Evolutionary conservation across 2,113 vertebrate species (phyloP), one percentile per base, ranked within the genome.

Genomic region (Pristiophorus japonicus): DNA sequence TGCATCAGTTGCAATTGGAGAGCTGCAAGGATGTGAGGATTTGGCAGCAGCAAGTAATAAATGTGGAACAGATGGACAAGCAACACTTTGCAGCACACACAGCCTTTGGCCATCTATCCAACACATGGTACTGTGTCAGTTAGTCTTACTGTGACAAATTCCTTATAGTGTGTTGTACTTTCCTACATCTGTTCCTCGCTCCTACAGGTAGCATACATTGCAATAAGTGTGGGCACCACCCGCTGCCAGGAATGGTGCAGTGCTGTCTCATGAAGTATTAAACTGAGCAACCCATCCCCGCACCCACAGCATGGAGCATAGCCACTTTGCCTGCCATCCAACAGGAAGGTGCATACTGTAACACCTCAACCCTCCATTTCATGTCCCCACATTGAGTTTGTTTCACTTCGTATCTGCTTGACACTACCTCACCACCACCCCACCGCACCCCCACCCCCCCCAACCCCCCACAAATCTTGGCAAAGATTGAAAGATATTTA

Each of bases 11-110:
- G 87, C 87, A n/a, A 90, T 62, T 51, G 30, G 51, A 59, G 27
- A 55, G 51, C 22, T 34, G 55, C 55, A 34, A 90, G 11, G 3
- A 90, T 42, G 42, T 81, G 38, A 42, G 75, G n/a, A 78, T 42
- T 81, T 81, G 38, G 75, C 75, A 90, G 27, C 87, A 34, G 30
- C 11, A 90, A 90, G 30, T 55, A 59, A 27, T 90, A 62, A 90
- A 90, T 90, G 84, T 87, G 84, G 84, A 87, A 87, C 84, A 87
- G 84, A 90, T 59, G 87, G 87, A 55, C 87, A 62, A 16, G 12
- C 51, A 90, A 59, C 87, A 62, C 55, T n/a, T n/a, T 62, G 87
- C 20, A 34, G 51, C 75, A 81, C 75, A 42, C 75, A 42, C n/a
- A 51, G 51, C 55, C 55, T 90, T 34, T 59, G 87, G 27, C 51